These are phyloP conservation scores for Iselma pallidipennis DNA, from an alignment of 2,888 invertebrate species.

Conservation along the genomic window DNA sequence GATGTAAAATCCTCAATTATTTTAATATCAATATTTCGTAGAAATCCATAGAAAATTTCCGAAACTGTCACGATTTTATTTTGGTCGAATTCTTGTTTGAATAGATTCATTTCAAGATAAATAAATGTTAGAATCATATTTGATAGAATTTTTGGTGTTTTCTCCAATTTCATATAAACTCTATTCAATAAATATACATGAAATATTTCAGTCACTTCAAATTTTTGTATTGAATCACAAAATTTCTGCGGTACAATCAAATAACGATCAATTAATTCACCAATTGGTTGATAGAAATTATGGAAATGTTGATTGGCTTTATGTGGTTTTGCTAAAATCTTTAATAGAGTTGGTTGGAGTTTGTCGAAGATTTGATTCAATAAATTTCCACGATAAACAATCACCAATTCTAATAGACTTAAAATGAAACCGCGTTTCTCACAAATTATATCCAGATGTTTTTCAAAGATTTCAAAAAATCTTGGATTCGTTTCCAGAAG, in stretches of 20 bases:
- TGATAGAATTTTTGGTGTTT: conserved; percentile 54
- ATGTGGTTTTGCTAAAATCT: conserved; percentile 69
- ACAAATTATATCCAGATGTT: conserved; percentile 58
- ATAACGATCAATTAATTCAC: conserved; percentile 60
- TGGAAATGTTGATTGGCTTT: conserved; percentile 70
- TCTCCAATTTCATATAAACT: conserved; percentile 59
- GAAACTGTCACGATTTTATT: conserved; percentile 34
- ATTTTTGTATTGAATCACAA: conserved; percentile 65
- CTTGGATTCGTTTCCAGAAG: conserved; percentile 61
- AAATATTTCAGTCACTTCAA: conserved; percentile 63
- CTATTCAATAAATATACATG: conserved; percentile 62
- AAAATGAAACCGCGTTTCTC: conserved; percentile 67
- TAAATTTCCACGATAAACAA: conserved; percentile 56
- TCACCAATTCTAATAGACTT: conserved; percentile 61
- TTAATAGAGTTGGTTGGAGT: conserved; percentile 66
- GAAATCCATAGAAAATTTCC: conserved; percentile 31
- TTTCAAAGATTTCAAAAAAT: conserved; percentile 57
- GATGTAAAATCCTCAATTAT: conserved; percentile 26
- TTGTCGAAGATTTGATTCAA: conserved; percentile 61
- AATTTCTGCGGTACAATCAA: conserved; percentile 65
- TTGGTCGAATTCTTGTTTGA: conserved; percentile 49
- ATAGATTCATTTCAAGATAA: conserved; percentile 58
- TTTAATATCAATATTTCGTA: conserved; percentile 18
- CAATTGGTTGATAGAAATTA: conserved; percentile 63
- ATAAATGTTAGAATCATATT: conserved; percentile 63